Evolutionary conservation across 2,797 vertebrate genomes (phyloP).

Genomic region (Rhinatrema bivittatum): DNA sequence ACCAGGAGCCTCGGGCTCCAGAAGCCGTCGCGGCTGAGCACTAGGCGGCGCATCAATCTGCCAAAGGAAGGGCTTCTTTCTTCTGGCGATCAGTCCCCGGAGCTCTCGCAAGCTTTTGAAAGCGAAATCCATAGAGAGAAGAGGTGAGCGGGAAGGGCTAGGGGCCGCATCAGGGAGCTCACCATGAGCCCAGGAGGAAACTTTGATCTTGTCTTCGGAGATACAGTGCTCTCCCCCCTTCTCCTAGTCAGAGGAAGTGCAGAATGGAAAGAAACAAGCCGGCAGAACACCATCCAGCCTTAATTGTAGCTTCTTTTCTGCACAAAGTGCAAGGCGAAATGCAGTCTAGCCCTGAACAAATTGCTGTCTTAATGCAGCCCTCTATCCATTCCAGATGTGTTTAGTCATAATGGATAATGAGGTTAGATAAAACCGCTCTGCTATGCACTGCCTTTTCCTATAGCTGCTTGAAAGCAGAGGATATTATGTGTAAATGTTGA

Average conservation of each 20-base stretch:
- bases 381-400: constrained; percentile 14
- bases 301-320: too few relatives aligned
- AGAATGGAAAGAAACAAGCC: constrained; percentile 6
- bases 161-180: not conserved
- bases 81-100: not conserved
- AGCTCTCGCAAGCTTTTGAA: not conserved
- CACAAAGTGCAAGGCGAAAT: too few relatives aligned
- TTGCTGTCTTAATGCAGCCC: constrained; percentile 12
- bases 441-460: constrained; percentile 28
- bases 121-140: not conserved
- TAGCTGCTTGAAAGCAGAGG: constrained; percentile 7
- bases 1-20: not conserved
- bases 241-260: not conserved
- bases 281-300: constrained; percentile 7
- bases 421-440: constrained; percentile 20
- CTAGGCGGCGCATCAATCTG: constrained; percentile 52
- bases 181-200: too few relatives aligned
- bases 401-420: constrained; percentile 31
- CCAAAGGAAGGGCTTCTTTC: constrained; percentile 8
- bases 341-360: too few relatives aligned
- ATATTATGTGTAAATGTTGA: constrained; percentile 15
- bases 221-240: too few relatives aligned
- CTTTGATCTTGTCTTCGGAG: too few relatives aligned
- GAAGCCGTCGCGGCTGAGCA: constrained; percentile 19
- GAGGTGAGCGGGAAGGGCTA: not conserved